phyloP scores from a whole-genome alignment of 2,797 vertebrate genomes.

The Clarias laeviceps region DNA sequence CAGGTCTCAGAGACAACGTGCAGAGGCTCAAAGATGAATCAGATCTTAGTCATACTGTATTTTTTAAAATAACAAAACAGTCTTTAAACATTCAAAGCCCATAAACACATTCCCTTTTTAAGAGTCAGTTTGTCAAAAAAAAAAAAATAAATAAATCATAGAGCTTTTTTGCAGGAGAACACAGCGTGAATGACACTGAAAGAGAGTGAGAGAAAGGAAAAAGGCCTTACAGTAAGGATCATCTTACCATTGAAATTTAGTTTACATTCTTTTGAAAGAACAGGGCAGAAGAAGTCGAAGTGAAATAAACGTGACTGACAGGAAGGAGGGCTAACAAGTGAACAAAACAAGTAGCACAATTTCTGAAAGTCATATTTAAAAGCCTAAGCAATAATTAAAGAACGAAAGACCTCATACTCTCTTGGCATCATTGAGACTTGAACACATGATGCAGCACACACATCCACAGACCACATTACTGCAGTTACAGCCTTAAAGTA shows the following conservation, averaged over 20 bases:
- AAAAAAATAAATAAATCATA: not conserved
- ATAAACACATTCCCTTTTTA: not conserved
- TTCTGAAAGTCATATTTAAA: not conserved
- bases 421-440: not conserved
- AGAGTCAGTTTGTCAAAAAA: not conserved
- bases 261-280: not conserved
- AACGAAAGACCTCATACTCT: not conserved
- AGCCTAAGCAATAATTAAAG: not conserved
- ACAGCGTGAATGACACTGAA: not conserved
- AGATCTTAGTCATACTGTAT: not conserved
- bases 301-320: not conserved
- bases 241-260: not conserved
- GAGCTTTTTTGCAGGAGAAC: not conserved
- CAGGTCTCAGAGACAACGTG: not conserved
- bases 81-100: not conserved
- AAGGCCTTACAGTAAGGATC: not conserved
- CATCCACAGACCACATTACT: not conserved
- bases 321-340: not conserved
- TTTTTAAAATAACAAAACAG: not conserved
- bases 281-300: not conserved
- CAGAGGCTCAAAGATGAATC: not conserved
- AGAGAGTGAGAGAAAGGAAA: not conserved
- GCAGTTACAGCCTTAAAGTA: not conserved
- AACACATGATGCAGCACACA: not conserved
- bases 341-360: not conserved